A percentile compares a stretch with the other conserved stretches of the same genome.
Evolutionary conservation across 2,888 invertebrate genomes (phyloP).

Genomic region (Andrena hattorfiana): DNA sequence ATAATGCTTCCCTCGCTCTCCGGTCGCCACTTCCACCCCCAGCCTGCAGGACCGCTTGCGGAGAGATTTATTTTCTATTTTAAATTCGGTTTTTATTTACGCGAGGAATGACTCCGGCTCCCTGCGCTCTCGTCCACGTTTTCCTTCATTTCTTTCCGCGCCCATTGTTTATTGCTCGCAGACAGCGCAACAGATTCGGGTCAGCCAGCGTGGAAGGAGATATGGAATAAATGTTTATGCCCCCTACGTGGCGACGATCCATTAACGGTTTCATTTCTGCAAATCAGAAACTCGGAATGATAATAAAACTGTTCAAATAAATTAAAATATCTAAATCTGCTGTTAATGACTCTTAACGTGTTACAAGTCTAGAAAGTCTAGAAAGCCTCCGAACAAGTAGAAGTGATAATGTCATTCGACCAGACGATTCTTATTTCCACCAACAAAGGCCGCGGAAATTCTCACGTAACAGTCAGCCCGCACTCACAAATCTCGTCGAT

Average conservation of each 20-base stretch:
- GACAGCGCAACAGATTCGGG: slow-evolving; percentile 20
- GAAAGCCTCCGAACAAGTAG: neutral
- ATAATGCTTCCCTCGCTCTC: slow-evolving; percentile 57
- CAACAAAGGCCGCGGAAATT: slow-evolving; percentile 13
- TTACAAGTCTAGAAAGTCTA: neutral
- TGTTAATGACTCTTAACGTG: neutral
- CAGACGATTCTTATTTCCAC: neutral
- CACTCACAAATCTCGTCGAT: slow-evolving; percentile 28
- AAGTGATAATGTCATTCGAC: neutral
- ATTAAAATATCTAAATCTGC: neutral
- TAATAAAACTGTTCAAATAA: neutral
- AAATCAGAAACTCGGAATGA: neutral
- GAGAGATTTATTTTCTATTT: slow-evolving; percentile 75
- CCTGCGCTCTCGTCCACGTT: slow-evolving; percentile 7
- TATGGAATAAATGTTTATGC: slow-evolving; percentile 13
- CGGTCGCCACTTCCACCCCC: slow-evolving; percentile 14
- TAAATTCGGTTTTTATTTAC: slow-evolving; percentile 67
- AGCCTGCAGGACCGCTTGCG: slow-evolving; percentile 33
- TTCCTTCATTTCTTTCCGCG: neutral
- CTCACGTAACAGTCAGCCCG: neutral
- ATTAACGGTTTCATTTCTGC: neutral
- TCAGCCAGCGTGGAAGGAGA: neutral
- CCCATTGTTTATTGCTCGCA: slow-evolving; percentile 39
- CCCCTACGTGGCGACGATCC: no score
- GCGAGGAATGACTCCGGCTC: slow-evolving; percentile 17